Evolutionary conservation across 2,797 vertebrate species (phyloP).

Genomic region (Pangasius krempfi): DNA sequence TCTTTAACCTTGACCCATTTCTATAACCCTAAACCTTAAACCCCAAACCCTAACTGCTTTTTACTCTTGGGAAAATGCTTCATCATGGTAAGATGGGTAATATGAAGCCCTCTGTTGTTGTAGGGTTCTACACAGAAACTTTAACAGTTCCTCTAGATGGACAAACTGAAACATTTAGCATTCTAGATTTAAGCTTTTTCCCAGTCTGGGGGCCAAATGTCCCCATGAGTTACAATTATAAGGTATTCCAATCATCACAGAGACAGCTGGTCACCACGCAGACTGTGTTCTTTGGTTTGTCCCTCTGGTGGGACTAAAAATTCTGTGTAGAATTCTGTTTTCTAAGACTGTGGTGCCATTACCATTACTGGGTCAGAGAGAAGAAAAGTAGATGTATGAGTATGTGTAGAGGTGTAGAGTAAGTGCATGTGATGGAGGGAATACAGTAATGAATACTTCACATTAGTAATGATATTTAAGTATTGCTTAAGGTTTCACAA

Average conservation of each 20-base stretch:
- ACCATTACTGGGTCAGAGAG: neutral
- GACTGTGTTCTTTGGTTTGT: neutral
- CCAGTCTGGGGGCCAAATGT: neutral
- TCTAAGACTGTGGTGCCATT: too few species aligned
- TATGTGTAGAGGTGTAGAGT: neutral
- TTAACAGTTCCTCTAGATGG: neutral
- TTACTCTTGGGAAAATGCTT: neutral
- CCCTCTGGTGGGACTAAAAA: neutral
- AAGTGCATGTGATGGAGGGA: neutral
- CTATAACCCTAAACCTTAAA: neutral
- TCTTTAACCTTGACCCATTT: neutral
- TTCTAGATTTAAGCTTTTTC: neutral
- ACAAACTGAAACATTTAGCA: neutral
- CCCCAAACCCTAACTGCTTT: neutral
- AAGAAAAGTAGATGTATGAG: neutral
- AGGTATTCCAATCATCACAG: neutral
- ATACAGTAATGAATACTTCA: neutral
- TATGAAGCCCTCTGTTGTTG: neutral
- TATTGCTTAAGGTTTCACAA: slow-evolving; percentile 33
- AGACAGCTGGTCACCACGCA: neutral
- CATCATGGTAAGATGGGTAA: neutral
- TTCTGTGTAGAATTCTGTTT: neutral
- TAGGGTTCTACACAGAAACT: neutral
- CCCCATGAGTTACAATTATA: neutral
- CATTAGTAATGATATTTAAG: neutral